Base-by-base conservation (phyloP, 2,113 vertebrate genomes). In the Typhlomys cinereus region DNA sequence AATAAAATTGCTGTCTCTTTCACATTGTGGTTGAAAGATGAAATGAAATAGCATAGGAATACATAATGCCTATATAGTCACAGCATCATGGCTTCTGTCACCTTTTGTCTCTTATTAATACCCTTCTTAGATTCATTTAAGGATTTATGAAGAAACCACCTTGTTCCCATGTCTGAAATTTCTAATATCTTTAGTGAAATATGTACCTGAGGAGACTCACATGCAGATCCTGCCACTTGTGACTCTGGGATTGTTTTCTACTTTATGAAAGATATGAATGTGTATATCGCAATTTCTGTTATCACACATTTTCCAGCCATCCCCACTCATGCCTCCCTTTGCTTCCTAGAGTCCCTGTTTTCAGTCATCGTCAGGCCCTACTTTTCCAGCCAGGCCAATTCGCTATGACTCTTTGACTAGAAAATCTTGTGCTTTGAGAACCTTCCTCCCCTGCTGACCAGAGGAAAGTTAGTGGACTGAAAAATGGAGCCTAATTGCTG, bases 141-240 rank as follows among this genome's bases (percentile, higher is more conserved):
- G 39, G 5, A 12, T 76, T 21, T 50, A 31, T 62, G 71, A 79
- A 57, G 76, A 85, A 91, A 52, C 31, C 12, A 44, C 67, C 4
- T 82, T 57, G 25, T 70, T 78, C 75, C 71, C 48, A n/a, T 69
- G 84, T 93, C 44, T 74, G 67, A 85, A 78, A n/a, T 71, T 64
- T 70, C 46, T 85, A 44, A 1, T 67, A 23, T 93, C 9, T 80
- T 66, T 29, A 66, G 48, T 50, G 41, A 89, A 85, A 81, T 94
- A 66, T 29, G 4, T 44, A n/a, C 64, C 39, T 4, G 4, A 20
- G 39, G 12, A 86, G 39, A 54, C 23, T n/a, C 48, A 54, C 34
- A 18, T 48, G 31, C 7, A 52, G 46, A 36, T 21, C 14, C 41
- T 41, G 44, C 78, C 17, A 59, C 41, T 66, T 78, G 20, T 0